Percentiles rank a stretch among this genome's conserved stretches.
Evolutionary conservation across 1,140 invertebrate genomes (phyloP).

Genomic region (Chrysoperla carnea): DNA sequence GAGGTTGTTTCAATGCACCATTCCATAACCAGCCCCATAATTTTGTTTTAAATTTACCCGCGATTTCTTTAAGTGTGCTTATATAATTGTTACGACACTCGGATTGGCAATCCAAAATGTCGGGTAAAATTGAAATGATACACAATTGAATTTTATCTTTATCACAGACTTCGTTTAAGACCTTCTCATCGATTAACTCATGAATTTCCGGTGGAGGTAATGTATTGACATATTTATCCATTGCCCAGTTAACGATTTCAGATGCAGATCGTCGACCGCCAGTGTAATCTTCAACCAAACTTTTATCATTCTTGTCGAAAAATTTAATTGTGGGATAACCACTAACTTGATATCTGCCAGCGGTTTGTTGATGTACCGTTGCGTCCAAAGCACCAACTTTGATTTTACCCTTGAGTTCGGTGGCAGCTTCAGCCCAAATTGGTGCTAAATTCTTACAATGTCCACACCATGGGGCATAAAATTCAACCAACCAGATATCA

Average conservation of each 20-base stretch:
- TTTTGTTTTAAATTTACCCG: constrained; percentile 89
- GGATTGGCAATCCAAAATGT: constrained; percentile 94
- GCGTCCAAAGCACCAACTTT: constrained; percentile 95
- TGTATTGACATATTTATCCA: constrained; percentile 73
- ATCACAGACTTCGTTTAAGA: constrained; percentile 59
- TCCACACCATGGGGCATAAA: constrained; percentile 93
- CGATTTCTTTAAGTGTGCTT: constrained; percentile 50
- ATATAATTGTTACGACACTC: constrained; percentile 86
- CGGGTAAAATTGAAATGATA: constrained; percentile 84
- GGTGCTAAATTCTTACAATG: constrained; percentile 94
- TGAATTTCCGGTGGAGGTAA: constrained; percentile 78
- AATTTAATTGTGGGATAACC: constrained; percentile 97
- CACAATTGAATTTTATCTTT: constrained; percentile 63
- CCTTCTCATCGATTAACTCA: constrained; percentile 44
- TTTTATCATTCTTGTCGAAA: constrained; percentile 62
- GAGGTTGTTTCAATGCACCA: constrained; percentile 70
- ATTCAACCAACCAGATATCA: constrained; percentile 92
- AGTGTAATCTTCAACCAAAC: constrained; percentile 58
- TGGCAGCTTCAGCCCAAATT: constrained; percentile 86
- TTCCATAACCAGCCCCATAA: constrained; percentile 97
- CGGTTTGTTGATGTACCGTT: constrained; percentile 72
- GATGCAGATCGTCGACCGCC: constrained; percentile 78
- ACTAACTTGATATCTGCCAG: constrained; percentile 57
- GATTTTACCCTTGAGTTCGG: constrained; percentile 80
- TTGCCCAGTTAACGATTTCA: constrained; percentile 84